phyloP scores from a whole-genome alignment of 2,113 vertebrate genomes.

The Forbesichthys papilliferus region DNA sequence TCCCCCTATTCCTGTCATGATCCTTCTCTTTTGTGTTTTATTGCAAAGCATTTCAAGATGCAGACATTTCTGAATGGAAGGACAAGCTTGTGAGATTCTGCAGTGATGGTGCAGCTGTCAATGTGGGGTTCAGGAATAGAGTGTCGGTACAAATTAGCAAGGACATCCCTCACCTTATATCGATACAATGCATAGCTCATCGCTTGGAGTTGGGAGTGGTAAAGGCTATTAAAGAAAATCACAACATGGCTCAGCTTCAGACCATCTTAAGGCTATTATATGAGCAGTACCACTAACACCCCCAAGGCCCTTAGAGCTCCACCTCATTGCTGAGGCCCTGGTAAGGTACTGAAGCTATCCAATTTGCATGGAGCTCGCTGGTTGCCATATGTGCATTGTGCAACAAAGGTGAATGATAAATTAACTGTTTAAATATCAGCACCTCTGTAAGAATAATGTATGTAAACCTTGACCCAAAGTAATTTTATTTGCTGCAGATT shows the following conservation, averaged over 20 bases:
- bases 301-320: not conserved
- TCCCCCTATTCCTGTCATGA: not conserved
- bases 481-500: no score
- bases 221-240: not conserved
- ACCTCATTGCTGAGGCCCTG: conserved; percentile 6
- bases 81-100: not conserved
- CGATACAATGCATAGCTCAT: not conserved
- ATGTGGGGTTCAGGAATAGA: not conserved
- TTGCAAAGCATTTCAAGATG: not conserved
- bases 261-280: not conserved
- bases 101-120: not conserved
- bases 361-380: not conserved
- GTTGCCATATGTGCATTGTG: not conserved
- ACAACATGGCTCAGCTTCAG: not conserved
- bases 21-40: not conserved
- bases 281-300: not conserved
- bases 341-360: conserved; percentile 1
- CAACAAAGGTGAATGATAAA: no score
- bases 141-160: not conserved
- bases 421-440: no score
- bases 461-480: no score
- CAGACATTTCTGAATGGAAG: not conserved
- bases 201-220: not conserved
- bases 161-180: not conserved
- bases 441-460: no score